These are phyloP conservation scores for Morelia viridis DNA, from an alignment of 2,797 vertebrate species.

Conservation along the genomic window DNA sequence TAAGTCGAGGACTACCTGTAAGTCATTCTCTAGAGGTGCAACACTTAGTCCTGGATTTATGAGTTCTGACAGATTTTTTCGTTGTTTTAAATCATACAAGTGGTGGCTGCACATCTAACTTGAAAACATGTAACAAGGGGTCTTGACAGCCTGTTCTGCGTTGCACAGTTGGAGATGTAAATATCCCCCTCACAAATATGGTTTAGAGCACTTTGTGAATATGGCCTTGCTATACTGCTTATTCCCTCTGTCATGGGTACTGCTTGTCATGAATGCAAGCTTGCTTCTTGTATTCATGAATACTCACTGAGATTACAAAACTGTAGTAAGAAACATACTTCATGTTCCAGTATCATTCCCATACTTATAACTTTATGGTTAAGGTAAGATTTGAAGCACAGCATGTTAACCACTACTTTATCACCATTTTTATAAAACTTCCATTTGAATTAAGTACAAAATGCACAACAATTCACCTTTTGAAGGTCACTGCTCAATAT, in stretches of 20 bases:
- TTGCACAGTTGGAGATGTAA: not conserved
- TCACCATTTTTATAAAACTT: not conserved
- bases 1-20: too few relatives aligned
- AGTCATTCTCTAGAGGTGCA: not conserved
- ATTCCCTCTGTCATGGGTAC: not conserved
- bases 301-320: not conserved
- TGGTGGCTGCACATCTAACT: not conserved
- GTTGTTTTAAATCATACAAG: not conserved
- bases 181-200: not conserved
- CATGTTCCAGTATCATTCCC: not conserved
- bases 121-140: not conserved
- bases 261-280: not conserved
- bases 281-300: not conserved
- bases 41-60: not conserved
- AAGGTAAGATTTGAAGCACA: not conserved
- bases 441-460: conserved; percentile 23
- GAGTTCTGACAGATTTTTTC: not conserved
- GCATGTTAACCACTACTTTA: not conserved
- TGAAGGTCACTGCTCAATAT: conserved; percentile 25
- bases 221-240: not conserved
- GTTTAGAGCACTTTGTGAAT: not conserved
- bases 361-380: not conserved
- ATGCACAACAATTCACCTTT: conserved; percentile 7
- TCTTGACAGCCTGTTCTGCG: not conserved
- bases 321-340: not conserved